phyloP scores from a whole-genome alignment of 2,797 vertebrate species.

The Tapera naevia region DNA sequence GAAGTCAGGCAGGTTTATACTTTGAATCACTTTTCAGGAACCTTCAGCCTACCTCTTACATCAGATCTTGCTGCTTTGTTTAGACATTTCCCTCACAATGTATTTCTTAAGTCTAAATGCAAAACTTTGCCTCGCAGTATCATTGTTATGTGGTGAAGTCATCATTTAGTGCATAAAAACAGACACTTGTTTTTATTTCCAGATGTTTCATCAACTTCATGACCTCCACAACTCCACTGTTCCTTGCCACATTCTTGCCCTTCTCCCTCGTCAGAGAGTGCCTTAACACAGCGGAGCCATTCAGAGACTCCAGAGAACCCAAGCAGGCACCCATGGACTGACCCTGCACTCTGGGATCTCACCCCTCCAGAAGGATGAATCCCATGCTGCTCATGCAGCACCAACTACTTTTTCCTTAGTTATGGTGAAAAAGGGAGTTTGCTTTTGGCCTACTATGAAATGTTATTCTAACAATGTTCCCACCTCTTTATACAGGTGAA shows the following conservation, averaged over 20 bases:
- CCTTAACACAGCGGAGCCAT: not conserved
- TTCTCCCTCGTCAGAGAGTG: fast-evolving
- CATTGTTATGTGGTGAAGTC: not conserved
- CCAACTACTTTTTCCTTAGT: not conserved
- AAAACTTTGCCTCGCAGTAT: not conserved
- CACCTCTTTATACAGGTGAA: not conserved
- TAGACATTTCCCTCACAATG: not conserved
- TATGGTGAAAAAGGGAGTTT: not conserved
- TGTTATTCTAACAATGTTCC: not conserved
- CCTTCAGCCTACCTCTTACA: not conserved
- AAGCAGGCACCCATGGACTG: too few species aligned
- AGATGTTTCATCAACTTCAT: not conserved
- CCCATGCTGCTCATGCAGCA: not conserved
- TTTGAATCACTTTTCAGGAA: not conserved
- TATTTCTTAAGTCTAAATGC: not conserved
- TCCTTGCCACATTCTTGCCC: not conserved
- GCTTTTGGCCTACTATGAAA: not conserved
- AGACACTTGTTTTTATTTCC: not conserved
- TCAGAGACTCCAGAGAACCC: not conserved
- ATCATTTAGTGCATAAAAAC: not conserved
- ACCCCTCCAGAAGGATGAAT: not conserved
- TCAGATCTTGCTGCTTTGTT: not conserved
- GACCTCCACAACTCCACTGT: not conserved
- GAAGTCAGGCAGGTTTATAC: not conserved
- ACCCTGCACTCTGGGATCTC: not conserved